These are phyloP conservation scores for Orcinus orca DNA, from an alignment of 2,113 vertebrate species.

Conservation along the genomic window DNA sequence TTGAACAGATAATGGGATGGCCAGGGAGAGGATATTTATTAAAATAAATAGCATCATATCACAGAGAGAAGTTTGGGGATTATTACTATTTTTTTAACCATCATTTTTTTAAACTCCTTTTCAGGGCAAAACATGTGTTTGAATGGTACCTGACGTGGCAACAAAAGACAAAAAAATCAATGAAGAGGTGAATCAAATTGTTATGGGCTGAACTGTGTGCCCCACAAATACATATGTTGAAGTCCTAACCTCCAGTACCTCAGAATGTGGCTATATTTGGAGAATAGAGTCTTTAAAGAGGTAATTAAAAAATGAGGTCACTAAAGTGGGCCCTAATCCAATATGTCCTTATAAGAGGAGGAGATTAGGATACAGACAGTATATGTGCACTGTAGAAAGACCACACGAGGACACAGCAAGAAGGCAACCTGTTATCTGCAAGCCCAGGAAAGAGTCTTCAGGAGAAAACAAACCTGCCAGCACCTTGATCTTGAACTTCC, in stretches of 20 bases:
- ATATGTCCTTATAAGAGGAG: neutral
- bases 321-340: neutral
- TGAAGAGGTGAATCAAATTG: neutral
- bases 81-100: neutral
- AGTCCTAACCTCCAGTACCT: neutral
- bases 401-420: neutral
- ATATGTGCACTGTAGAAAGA: neutral
- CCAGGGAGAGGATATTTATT: neutral
- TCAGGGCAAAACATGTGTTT: neutral
- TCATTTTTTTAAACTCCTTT: neutral
- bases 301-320: neutral
- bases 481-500: neutral
- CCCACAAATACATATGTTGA: neutral
- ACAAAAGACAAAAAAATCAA: neutral
- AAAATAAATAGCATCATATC: slow-evolving; percentile 14
- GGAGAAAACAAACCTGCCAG: neutral
- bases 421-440: neutral
- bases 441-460: neutral
- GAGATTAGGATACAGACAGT: neutral
- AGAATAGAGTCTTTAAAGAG: neutral
- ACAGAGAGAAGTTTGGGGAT: neutral
- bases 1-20: neutral
- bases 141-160: neutral
- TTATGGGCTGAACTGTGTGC: neutral
- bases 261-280: neutral